Percentiles rank a stretch among this genome's conserved stretches.
Evolutionary conservation across 2,888 invertebrate genomes (phyloP).

Genomic region (Brachyptera risi): DNA sequence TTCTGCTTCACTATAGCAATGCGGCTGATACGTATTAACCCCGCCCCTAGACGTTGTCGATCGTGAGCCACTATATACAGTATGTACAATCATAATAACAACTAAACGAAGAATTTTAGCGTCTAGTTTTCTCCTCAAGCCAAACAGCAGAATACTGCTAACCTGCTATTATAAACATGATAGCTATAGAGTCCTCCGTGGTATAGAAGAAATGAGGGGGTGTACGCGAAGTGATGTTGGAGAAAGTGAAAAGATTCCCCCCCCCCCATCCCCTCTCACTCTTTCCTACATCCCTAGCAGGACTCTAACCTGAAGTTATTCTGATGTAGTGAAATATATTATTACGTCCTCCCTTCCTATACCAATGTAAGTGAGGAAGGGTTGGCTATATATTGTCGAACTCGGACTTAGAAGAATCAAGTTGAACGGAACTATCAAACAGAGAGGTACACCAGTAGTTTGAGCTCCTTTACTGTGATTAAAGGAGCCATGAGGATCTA

Average conservation of each 20-base stretch:
- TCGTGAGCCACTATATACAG: background rate
- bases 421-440: slow-evolving; percentile 7
- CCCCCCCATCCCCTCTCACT: background rate
- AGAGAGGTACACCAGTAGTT: slow-evolving; percentile 16
- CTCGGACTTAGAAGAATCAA: background rate
- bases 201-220: background rate
- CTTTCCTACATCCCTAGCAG: background rate
- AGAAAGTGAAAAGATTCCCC: slow-evolving; percentile 15
- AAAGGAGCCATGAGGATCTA: slow-evolving; percentile 29
- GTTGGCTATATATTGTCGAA: slow-evolving; percentile 24
- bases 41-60: too few relatives aligned
- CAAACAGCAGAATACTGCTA: background rate
- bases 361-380: slow-evolving; percentile 14
- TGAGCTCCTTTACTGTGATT: slow-evolving; percentile 14
- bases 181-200: background rate
- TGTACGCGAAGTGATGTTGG: slow-evolving; percentile 6
- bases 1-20: slow-evolving; percentile 13
- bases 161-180: background rate
- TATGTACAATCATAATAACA: background rate
- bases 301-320: background rate
- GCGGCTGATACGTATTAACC: slow-evolving; percentile 16
- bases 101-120: slow-evolving; percentile 13
- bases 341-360: slow-evolving; percentile 8
- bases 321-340: background rate
- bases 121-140: slow-evolving; percentile 13